Percentiles rank a stretch among this genome's conserved stretches.
phyloP scores from a whole-genome alignment of 2,888 invertebrate species.

The Sepioteuthis lessoniana region DNA sequence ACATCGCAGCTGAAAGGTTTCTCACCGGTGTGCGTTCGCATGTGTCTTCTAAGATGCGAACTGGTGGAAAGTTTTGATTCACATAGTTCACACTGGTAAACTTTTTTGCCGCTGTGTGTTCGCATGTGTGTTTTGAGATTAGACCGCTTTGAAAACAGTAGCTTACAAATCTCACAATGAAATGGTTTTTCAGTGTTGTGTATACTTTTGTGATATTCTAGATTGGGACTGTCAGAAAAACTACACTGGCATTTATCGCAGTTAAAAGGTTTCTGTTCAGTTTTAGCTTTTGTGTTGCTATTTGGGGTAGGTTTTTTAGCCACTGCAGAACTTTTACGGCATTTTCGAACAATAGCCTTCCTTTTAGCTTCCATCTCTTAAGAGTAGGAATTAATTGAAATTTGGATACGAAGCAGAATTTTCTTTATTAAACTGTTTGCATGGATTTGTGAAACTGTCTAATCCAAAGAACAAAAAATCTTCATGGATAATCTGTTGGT shows the following conservation, averaged over 20 bases:
- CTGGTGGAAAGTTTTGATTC: not conserved
- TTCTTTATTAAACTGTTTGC: too few species aligned
- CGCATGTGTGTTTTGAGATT: not conserved
- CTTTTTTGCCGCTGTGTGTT: not conserved
- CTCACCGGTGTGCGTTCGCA: too few species aligned
- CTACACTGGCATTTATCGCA: not conserved
- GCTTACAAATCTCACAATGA: not conserved
- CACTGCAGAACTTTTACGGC: not conserved
- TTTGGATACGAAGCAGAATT: too few species aligned
- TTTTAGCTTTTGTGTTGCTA: not conserved
- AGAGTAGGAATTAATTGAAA: not conserved
- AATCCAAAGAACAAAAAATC: too few species aligned
- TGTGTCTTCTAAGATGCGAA: too few species aligned
- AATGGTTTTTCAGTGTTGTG: not conserved
- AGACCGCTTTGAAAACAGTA: not conserved
- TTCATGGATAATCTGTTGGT: not conserved
- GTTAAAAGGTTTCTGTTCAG: not conserved
- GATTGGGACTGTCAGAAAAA: not conserved
- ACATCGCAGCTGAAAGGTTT: not conserved
- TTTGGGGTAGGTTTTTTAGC: not conserved
- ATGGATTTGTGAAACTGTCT: too few species aligned
- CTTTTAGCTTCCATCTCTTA: not conserved
- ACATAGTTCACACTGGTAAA: not conserved
- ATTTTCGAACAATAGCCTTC: not conserved
- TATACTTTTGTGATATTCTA: not conserved